These are phyloP conservation scores for Lepidonotus clava DNA, from an alignment of 2,888 invertebrate species.

Conservation along the genomic window DNA sequence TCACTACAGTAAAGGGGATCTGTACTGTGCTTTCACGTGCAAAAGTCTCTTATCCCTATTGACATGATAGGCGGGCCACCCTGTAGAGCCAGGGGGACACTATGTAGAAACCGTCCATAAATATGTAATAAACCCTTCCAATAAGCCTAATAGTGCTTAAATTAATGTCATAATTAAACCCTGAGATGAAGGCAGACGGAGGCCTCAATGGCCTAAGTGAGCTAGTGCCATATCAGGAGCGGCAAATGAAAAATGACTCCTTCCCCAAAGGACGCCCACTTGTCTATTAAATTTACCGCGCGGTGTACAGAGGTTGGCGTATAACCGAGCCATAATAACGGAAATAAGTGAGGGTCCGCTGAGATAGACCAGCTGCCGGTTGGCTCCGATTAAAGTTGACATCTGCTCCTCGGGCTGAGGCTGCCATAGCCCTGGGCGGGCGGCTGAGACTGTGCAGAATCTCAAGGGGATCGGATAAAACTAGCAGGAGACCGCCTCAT, in stretches of 20 bases:
- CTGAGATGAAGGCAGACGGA: not conserved
- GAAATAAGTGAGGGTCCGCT: not conserved
- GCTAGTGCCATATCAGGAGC: no score
- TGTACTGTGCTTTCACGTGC: no score
- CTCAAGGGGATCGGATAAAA: not conserved
- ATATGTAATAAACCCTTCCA: not conserved
- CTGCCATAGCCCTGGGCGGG: not conserved
- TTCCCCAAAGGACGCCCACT: not conserved
- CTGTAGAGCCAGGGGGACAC: no score
- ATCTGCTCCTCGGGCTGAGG: not conserved
- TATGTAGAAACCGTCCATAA: not conserved
- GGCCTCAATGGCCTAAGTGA: not conserved
- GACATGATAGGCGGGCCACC: no score
- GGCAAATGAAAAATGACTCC: conserved; percentile 22
- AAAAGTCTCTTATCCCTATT: no score
- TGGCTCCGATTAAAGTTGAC: conserved; percentile 4
- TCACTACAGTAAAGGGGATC: no score
- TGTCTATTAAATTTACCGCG: conserved; percentile 3
- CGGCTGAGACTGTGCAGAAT: not conserved
- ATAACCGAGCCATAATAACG: not conserved
- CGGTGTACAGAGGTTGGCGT: not conserved
- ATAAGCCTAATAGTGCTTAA: not conserved
- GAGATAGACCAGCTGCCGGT: not conserved
- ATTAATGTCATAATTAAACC: not conserved
- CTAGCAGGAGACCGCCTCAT: no score